Conservation (phyloP, 2,888 invertebrate genomes). For the Luffia ferchaultella region DNA sequence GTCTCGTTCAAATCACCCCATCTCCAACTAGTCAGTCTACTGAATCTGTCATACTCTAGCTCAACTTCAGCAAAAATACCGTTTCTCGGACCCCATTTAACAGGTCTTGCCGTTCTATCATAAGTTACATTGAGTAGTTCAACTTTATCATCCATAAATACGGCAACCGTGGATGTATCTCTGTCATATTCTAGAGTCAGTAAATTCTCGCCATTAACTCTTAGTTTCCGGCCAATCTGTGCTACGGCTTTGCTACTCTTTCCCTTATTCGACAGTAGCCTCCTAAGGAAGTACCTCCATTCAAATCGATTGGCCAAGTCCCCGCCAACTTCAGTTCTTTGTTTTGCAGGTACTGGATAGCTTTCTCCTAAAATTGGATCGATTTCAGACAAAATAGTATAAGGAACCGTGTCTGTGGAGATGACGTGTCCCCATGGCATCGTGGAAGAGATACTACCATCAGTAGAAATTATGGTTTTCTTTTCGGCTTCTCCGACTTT, state of each 20-base stretch:
- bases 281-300: conserved; percentile 92
- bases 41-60: conserved; percentile 90
- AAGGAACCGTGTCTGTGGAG: conserved; percentile 90
- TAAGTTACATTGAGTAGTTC: conserved; percentile 88
- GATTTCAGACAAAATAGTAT: conserved; percentile 87
- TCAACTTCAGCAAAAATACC: conserved; percentile 91
- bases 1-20: conserved; percentile 93
- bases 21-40: conserved; percentile 87
- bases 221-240: conserved; percentile 84
- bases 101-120: conserved; percentile 83
- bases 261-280: conserved; percentile 71
- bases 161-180: conserved; percentile 84
- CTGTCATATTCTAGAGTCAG: conserved; percentile 91
- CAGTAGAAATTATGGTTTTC: conserved; percentile 79
- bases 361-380: conserved; percentile 89
- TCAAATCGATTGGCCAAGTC: conserved; percentile 93
- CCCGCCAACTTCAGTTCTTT: conserved; percentile 88
- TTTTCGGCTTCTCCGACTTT: conserved; percentile 84
- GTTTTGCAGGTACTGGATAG: conserved; percentile 91
- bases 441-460: conserved; percentile 82
- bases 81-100: conserved; percentile 85
- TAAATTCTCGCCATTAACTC: conserved; percentile 92
- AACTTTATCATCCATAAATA: conserved; percentile 87
- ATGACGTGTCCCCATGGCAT: conserved; percentile 89
- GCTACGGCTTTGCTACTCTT: conserved; percentile 74